phyloP scores from a whole-genome alignment of 2,888 invertebrate species.

The Drosophila acutilabella region DNA sequence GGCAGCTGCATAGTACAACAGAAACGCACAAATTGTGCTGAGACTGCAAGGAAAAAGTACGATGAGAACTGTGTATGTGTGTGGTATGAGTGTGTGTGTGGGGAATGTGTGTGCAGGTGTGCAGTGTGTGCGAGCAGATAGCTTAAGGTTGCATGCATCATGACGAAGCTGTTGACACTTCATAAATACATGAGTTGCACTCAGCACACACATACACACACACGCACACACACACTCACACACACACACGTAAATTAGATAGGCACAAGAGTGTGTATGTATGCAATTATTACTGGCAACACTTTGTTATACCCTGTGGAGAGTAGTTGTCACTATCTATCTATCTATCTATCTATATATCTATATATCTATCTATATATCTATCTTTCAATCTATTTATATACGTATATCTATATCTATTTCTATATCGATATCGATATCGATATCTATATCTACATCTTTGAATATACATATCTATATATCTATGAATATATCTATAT shows the following conservation, averaged over 20 bases:
- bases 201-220: constrained; percentile 42
- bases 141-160: constrained; percentile 74
- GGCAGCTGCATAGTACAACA: constrained; percentile 30
- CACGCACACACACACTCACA: constrained; percentile 25
- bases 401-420: no score
- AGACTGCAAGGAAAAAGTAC: constrained; percentile 23
- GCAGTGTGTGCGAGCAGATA: constrained; percentile 50
- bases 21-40: constrained; percentile 29
- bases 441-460: no score
- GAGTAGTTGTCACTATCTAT: no score
- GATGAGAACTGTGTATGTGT: constrained; percentile 14
- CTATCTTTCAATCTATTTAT: no score
- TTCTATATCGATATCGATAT: no score
- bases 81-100: constrained; percentile 2
- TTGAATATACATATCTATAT: no score
- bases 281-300: constrained; percentile 62
- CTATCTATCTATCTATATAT: no score
- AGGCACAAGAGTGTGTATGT: constrained; percentile 14
- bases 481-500: no score
- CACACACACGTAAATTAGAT: constrained; percentile 17
- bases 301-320: constrained; percentile 45
- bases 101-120: constrained; percentile 5
- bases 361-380: no score
- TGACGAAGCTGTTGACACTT: constrained; percentile 77
- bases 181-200: constrained; percentile 79